Evolutionary conservation across 2,888 invertebrate species (phyloP).

Genomic region (Dryobota labecula): DNA sequence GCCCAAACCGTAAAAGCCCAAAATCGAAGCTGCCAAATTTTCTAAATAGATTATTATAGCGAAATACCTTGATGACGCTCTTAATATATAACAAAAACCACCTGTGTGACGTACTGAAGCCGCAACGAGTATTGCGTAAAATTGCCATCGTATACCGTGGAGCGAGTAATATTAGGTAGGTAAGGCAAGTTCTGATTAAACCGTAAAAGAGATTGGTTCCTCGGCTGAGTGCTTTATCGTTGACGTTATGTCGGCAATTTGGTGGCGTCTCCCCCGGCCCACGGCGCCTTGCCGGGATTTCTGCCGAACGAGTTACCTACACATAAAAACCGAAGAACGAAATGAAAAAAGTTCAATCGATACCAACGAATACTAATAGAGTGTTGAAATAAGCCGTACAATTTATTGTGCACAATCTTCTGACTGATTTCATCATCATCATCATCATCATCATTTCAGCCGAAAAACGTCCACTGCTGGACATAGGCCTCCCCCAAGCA

Average conservation of each 20-base stretch:
- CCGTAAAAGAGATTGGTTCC: constrained; percentile 89
- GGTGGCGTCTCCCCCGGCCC: constrained; percentile 74
- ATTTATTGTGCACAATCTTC: constrained; percentile 39
- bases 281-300: constrained; percentile 65
- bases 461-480: too few species aligned
- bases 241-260: constrained; percentile 86
- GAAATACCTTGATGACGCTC: constrained; percentile 31
- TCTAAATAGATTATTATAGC: constrained; percentile 19
- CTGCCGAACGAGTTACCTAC: constrained; percentile 65
- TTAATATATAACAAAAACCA: constrained; percentile 60
- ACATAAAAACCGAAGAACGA: constrained; percentile 63
- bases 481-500: too few species aligned
- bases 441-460: too few species aligned
- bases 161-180: constrained; percentile 77
- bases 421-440: constrained; percentile 37
- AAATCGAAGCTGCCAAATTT: constrained; percentile 7
- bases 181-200: constrained; percentile 86
- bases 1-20: not conserved
- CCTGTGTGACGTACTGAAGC: constrained; percentile 56
- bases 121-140: constrained; percentile 73
- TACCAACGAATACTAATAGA: constrained; percentile 56
- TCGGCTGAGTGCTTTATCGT: constrained; percentile 86
- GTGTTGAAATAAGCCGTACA: constrained; percentile 48
- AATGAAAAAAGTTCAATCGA: constrained; percentile 68
- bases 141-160: constrained; percentile 73